A percentile compares a stretch with the other conserved stretches of the same genome.
Conservation (phyloP, 2,113 vertebrate species). For the Colaptes auratus region DNA sequence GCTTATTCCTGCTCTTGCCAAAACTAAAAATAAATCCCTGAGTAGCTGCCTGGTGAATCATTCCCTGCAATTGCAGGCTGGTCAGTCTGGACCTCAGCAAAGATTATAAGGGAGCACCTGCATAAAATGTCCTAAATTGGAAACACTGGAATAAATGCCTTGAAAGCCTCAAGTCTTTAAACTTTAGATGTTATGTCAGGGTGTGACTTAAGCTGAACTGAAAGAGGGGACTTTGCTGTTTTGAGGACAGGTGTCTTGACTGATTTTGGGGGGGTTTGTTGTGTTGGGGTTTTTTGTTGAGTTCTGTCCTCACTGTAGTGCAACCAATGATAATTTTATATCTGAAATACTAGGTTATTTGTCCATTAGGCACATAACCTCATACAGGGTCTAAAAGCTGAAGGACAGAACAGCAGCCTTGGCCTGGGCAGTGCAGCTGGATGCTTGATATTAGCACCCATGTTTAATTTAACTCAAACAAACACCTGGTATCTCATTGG, state of each 20-base stretch:
- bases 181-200: not conserved
- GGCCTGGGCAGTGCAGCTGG: not conserved
- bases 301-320: not conserved
- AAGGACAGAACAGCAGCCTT: not conserved
- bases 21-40: conserved; percentile 49
- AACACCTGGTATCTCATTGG: not conserved
- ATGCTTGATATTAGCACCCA: not conserved
- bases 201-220: not conserved
- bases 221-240: not conserved
- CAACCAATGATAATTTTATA: not conserved
- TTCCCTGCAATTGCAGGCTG: conserved; percentile 42
- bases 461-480: not conserved
- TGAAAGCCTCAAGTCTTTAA: conserved; percentile 12
- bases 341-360: not conserved
- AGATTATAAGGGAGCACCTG: conserved; percentile 62
- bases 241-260: not conserved
- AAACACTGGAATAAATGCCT: not conserved
- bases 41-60: conserved; percentile 49
- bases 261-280: not conserved
- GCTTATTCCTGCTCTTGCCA: not conserved
- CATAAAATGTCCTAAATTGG: conserved; percentile 31
- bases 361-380: not conserved
- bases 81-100: conserved; percentile 15
- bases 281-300: too few species aligned
- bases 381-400: not conserved